Conservation (phyloP, 2,888 invertebrate species). For the Drosophila infuscata region DNA sequence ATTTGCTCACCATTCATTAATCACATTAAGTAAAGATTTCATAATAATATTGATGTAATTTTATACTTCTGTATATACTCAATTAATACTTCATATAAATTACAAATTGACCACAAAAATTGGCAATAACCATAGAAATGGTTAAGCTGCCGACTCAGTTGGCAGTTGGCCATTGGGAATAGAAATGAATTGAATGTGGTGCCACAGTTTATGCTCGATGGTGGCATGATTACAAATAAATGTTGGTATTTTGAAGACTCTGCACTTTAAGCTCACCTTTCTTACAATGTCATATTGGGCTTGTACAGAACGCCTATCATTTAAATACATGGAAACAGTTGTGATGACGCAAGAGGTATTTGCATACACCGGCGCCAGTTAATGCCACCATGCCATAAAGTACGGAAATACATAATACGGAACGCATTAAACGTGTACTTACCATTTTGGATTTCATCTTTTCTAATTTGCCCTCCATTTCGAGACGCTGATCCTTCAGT, state of each 20-base stretch:
- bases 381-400: slow-evolving; percentile 4
- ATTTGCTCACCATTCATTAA: background rate
- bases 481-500: slow-evolving; percentile 85
- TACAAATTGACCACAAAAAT: background rate
- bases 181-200: background rate
- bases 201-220: background rate
- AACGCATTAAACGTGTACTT: slow-evolving; percentile 82
- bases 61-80: background rate
- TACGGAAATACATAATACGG: slow-evolving; percentile 7
- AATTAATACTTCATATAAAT: background rate
- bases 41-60: background rate
- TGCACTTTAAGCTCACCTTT: background rate
- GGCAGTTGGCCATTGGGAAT: background rate
- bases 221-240: background rate
- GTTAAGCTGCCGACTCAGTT: background rate
- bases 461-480: slow-evolving; percentile 91
- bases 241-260: background rate
- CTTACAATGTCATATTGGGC: slow-evolving; percentile 3
- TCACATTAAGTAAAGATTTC: background rate
- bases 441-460: slow-evolving; percentile 94
- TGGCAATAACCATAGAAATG: background rate
- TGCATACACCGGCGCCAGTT: slow-evolving; percentile 2
- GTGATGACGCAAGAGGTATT: background rate
- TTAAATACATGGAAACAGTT: background rate
- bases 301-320: background rate